Conservation (phyloP, 1,140 invertebrate species). For the Camponotus floridanus region DNA sequence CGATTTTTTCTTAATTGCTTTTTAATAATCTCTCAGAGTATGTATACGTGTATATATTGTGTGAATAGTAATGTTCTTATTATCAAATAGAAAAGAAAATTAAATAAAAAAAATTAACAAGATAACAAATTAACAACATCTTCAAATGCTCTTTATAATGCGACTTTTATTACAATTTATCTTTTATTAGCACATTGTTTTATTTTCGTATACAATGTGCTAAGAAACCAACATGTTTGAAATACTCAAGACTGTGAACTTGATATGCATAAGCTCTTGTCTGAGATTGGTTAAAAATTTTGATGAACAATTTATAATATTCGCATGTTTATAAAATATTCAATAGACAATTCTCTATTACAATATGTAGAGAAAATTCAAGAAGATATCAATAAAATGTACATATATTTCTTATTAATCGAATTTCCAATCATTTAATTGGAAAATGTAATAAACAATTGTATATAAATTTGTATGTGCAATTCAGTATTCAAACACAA, state of each 20-base stretch:
- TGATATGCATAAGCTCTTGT: slow-evolving; percentile 3
- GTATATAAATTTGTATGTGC: not conserved
- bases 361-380: not conserved
- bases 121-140: not conserved
- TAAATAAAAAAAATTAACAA: slow-evolving; percentile 13
- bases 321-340: slow-evolving; percentile 8
- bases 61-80: not conserved
- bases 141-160: slow-evolving; percentile 1
- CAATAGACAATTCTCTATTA: not conserved
- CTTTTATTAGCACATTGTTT: not conserved
- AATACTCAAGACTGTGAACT: not conserved
- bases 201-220: not conserved
- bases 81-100: not conserved
- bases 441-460: not conserved
- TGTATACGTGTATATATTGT: not conserved
- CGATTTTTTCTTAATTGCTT: not conserved
- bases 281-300: not conserved
- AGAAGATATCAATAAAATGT: not conserved
- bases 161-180: slow-evolving; percentile 19
- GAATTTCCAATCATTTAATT: not conserved
- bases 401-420: slow-evolving; percentile 7
- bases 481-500: not conserved
- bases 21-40: not conserved
- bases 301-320: not conserved
- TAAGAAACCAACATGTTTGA: not conserved